Conservation (phyloP, 2,113 vertebrate genomes). For the Tautogolabrus adspersus region DNA sequence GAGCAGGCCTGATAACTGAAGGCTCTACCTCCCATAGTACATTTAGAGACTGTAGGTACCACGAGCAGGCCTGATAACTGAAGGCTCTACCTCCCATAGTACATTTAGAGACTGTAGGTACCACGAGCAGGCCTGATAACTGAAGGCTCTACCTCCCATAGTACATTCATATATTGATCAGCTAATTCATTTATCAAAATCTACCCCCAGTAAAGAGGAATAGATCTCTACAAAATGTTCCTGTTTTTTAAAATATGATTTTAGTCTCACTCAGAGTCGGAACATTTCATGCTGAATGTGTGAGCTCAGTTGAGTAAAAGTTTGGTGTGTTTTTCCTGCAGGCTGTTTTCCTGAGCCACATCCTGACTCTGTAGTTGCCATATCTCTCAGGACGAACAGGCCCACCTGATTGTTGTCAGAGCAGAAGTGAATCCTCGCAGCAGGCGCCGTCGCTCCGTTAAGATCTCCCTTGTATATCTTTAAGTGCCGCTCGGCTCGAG, state of each 20-base stretch:
- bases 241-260: too few species aligned
- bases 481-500: conserved; percentile 5
- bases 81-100: too few species aligned
- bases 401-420: conserved; percentile 11
- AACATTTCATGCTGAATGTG: not conserved
- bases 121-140: too few species aligned
- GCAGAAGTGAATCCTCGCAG: not conserved
- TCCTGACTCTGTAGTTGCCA: not conserved
- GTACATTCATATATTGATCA: too few species aligned
- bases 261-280: not conserved
- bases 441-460: not conserved
- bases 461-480: conserved; percentile 2
- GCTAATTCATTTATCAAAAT: too few species aligned
- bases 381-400: not conserved
- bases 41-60: too few species aligned
- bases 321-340: not conserved
- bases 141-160: too few species aligned
- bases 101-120: too few species aligned
- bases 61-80: too few species aligned
- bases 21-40: too few species aligned
- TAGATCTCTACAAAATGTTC: too few species aligned
- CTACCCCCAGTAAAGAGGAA: not conserved
- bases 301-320: not conserved
- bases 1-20: too few species aligned
- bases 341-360: not conserved